Evolutionary conservation across 2,113 vertebrate species (phyloP).

Genomic region (Calyptomena viridis): DNA sequence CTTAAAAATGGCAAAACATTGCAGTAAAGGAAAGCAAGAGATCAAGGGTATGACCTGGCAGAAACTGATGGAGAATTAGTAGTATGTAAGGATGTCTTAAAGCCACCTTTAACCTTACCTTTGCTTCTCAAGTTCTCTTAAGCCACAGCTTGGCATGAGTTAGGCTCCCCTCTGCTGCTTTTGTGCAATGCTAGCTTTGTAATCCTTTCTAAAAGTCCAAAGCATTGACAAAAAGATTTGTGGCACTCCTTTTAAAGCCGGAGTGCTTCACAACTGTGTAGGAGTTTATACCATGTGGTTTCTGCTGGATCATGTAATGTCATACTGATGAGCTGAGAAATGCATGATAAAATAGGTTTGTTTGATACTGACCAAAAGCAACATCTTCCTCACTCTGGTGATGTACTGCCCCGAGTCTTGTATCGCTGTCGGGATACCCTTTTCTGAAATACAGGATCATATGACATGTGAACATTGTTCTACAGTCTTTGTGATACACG

Average conservation of each 20-base stretch:
- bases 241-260: background rate
- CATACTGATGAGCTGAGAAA: background rate
- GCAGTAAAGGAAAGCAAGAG: background rate
- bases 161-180: background rate
- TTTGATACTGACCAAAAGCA: background rate
- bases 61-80: background rate
- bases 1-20: conserved; percentile 4
- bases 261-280: background rate
- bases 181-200: background rate
- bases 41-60: background rate
- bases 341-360: background rate
- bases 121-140: background rate
- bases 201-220: background rate
- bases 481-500: background rate
- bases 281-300: background rate
- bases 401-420: background rate
- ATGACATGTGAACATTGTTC: background rate
- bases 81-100: background rate
- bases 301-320: background rate
- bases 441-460: background rate
- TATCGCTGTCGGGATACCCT: background rate
- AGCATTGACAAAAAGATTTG: background rate
- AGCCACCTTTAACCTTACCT: background rate
- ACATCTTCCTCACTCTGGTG: background rate
- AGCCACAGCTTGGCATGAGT: background rate